These are phyloP conservation scores for Syrista parreyssii DNA, from an alignment of 2,888 invertebrate genomes.

Conservation along the genomic window DNA sequence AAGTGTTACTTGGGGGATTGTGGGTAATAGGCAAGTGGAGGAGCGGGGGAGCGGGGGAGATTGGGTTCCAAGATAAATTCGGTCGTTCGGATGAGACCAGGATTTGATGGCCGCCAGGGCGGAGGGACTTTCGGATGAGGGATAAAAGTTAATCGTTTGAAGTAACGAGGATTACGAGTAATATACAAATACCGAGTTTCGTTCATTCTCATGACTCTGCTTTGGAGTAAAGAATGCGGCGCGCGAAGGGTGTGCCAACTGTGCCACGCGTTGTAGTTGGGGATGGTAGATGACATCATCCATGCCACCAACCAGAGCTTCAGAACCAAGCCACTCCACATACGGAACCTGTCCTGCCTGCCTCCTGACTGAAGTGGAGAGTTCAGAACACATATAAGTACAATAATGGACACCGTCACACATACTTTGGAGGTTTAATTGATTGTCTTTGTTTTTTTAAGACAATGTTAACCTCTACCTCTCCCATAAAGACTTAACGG, in stretches of 20 bases:
- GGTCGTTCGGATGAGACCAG: background rate
- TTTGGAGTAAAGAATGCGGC: conserved; percentile 67
- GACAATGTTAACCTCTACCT: background rate
- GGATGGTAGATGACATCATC: conserved; percentile 66
- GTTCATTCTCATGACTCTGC: conserved; percentile 67
- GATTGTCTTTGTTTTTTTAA: background rate
- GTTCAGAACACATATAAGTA: conserved; percentile 65
- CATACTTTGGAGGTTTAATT: conserved; percentile 24
- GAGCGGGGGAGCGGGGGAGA: background rate
- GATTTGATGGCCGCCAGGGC: background rate
- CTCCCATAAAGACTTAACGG: background rate
- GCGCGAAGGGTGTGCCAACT: conserved; percentile 65
- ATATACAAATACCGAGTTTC: conserved; percentile 67
- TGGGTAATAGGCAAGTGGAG: background rate
- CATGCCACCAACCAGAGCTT: conserved; percentile 64
- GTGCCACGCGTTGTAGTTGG: conserved; percentile 65
- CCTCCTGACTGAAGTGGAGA: conserved; percentile 67
- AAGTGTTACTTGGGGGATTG: background rate
- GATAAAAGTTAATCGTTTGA: conserved; percentile 59
- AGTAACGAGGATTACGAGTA: conserved; percentile 67
- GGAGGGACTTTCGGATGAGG: conserved; percentile 7
- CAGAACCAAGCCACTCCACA: conserved; percentile 64
- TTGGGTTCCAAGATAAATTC: background rate
- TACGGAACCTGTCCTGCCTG: conserved; percentile 66
- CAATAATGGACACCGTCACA: conserved; percentile 60